These are phyloP conservation scores for Cottoperca gobio DNA, from an alignment of 2,797 vertebrate species.

Conservation along the genomic window DNA sequence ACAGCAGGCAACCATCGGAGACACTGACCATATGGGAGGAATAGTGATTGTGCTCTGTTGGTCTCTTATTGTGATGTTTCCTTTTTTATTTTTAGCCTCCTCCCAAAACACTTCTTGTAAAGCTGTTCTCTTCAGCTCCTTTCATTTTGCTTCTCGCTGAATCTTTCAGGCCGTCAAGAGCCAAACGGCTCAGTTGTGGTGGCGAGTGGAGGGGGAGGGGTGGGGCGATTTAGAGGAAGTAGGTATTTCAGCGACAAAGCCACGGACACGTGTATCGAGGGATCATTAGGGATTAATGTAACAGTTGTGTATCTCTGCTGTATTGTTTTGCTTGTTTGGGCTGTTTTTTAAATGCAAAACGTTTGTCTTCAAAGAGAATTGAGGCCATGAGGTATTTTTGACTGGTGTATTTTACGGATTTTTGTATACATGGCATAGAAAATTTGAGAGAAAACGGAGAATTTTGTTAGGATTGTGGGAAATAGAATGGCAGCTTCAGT, in stretches of 20 bases:
- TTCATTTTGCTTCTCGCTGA: conserved; percentile 23
- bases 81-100: conserved; percentile 34
- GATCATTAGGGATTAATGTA: conserved; percentile 40
- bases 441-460: conserved; percentile 8
- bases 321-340: conserved; percentile 26
- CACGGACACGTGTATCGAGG: conserved; percentile 3
- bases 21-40: conserved; percentile 68
- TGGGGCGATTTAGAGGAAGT: too few relatives aligned
- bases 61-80: conserved; percentile 46
- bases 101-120: conserved; percentile 1
- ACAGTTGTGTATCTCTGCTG: conserved; percentile 25
- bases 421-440: conserved; percentile 19
- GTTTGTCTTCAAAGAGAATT: conserved; percentile 35
- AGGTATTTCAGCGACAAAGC: conserved; percentile 39
- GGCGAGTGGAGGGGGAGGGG: not conserved
- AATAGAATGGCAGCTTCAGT: conserved; percentile 27
- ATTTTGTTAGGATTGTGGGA: conserved; percentile 19
- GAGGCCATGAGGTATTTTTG: conserved; percentile 56
- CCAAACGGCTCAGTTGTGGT: not conserved
- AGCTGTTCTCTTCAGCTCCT: conserved; percentile 17
- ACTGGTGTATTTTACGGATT: conserved; percentile 48
- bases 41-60: conserved; percentile 53
- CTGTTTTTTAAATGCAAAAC: conserved; percentile 22
- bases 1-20: conserved; percentile 70
- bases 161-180: conserved; percentile 20